Evolutionary conservation across 1,140 invertebrate genomes (phyloP), one percentile per base, ranked within the genome.

Genomic region (Hylyphantes graminicola): DNA sequence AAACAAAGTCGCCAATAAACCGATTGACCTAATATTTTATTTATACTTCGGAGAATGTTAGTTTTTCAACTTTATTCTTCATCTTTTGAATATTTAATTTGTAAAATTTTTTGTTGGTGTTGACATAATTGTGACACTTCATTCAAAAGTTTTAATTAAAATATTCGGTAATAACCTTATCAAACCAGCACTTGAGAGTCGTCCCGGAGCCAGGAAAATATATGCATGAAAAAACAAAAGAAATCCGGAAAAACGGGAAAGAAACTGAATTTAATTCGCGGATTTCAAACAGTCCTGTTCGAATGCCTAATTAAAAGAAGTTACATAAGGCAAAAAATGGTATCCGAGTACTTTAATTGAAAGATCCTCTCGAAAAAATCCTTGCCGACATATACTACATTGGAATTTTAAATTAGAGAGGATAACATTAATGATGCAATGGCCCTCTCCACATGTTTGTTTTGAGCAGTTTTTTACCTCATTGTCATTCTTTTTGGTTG

Each of bases 351-450:
- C 50, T 67, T 78, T 78, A 78, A 78, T 78, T 78, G 76, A 78
- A 80, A 80, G 35, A 35, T 19, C 19, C 51, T 80, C 64, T 67
- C 17, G 53, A 80, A 80, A 80, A 80, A 70, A n/a, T 35, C 55
- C 48, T 19, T 35, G 8, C 11, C 21, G 11, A 67, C 53, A 68
- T 35, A 78, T 63, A 53, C 64, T 48, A 53, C 15, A 17, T 67
- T 19, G 51, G 77, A 80, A 80, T 80, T 80, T 80, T 80, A 80
- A 80, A 80, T 80, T 67, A 70, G 59, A 67, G 53, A 21, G 21
- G 77, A 70, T 35, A 80, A 80, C 77, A 80, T 80, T 80, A 80
- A 70, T 70, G 77, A 80, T 80, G 77, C 77, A 70, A 59, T 55
- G 21, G n/a, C 61, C 70, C 11, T 48, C 19, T 57, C 55, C 77